Evolutionary conservation across 2,888 invertebrate genomes (phyloP).

Genomic region (Heliconius erato): DNA sequence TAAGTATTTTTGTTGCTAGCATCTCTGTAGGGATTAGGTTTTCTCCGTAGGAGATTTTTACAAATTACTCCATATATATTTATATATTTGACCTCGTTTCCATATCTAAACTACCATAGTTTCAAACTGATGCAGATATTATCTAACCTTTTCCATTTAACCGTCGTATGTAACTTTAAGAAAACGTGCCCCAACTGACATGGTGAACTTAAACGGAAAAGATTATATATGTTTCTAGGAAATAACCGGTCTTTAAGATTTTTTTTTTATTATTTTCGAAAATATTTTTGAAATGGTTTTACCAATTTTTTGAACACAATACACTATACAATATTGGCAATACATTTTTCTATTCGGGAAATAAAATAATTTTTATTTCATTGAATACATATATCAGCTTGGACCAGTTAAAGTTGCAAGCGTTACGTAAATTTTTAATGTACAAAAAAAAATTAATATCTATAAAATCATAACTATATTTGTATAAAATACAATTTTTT

Average conservation of each 20-base stretch:
- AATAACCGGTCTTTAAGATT: not conserved
- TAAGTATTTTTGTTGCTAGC: too few relatives aligned
- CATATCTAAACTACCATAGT: slow-evolving; percentile 14
- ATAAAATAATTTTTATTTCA: too few relatives aligned
- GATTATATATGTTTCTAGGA: not conserved
- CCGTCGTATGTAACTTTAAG: slow-evolving; percentile 10
- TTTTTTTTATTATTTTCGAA: not conserved
- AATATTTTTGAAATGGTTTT: not conserved
- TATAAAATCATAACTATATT: too few relatives aligned
- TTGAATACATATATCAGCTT: not conserved
- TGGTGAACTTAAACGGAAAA: slow-evolving; percentile 2
- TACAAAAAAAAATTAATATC: too few relatives aligned
- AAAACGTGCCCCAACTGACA: slow-evolving; percentile 18
- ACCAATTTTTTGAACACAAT: not conserved
- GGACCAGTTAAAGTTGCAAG: not conserved
- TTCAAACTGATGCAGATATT: slow-evolving; percentile 20
- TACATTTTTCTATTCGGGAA: too few relatives aligned
- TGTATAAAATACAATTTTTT: too few relatives aligned
- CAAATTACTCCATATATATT: not conserved
- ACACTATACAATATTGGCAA: too few relatives aligned
- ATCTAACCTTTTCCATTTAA: slow-evolving; percentile 23
- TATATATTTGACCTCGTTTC: slow-evolving; percentile 11
- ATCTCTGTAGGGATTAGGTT: too few relatives aligned
- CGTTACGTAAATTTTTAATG: too few relatives aligned
- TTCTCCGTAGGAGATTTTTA: too few relatives aligned